Base-by-base conservation (phyloP, 2,888 invertebrate species). In the Litoditis marina region DNA sequence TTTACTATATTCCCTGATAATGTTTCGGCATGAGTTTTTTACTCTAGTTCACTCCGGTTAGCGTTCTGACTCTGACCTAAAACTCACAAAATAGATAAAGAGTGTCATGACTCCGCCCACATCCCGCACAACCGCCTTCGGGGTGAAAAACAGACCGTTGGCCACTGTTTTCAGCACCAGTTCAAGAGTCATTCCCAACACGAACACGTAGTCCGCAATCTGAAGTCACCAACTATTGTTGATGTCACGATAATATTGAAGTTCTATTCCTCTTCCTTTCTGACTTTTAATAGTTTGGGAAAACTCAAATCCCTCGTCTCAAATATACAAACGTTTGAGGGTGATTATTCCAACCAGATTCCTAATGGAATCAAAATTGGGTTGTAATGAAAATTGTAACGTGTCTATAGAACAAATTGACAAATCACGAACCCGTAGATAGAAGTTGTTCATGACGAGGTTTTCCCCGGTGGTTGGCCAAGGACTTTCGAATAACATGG, bases 401-500 rank as follows among this genome's bases (percentile, higher is more conserved):
- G 13, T n/a, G 19, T 53, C 32, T n/a, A 22, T 5, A 32, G n/a
- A 32, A 13, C 16, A n/a, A 16, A 51, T 6, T 28, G 8, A 30
- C 11, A 7, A n/a, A n/a, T n/a, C n/a, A n/a, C n/a, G n/a, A 57
- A 94, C 89, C 80, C 94, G 93, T 49, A 95, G 85, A 27, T 90
- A 90, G n/a, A 90, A 90, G 74, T 92, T 90, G 82, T 95, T 91
- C 91, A 94, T 94, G 25, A 98, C 91, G 64, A 96, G 64, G 63
- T 82, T 79, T 61, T 80, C 79, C 27, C 81, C 82, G 7, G 78
- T 80, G 6, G 79, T 74, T 2, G 83, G 83, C 59, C 89, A 88
- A 0, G 98, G 95, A 0, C 93, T 95, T 86, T 99, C 98, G 82
- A 95, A 93, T 91, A 96, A 93, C 96, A 99, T 96, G 0, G 96